A percentile compares a stretch with the other conserved stretches of the same genome.
Conservation (phyloP, 2,113 vertebrate genomes). For the Paradoxurus hermaphroditus region DNA sequence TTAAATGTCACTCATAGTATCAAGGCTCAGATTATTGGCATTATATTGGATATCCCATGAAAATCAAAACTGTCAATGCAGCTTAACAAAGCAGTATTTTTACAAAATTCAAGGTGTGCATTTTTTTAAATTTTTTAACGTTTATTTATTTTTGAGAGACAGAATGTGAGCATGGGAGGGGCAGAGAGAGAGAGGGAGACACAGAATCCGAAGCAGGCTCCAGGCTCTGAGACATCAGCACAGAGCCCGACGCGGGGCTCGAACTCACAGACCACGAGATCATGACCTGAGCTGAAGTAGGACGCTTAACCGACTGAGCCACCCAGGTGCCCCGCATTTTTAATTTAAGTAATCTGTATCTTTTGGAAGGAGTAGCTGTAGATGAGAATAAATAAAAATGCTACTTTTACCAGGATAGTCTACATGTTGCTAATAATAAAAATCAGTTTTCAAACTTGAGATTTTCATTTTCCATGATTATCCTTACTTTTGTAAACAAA, state of each 20-base stretch:
- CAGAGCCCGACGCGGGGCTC: no score
- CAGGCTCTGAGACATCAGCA: no score
- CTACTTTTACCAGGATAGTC: background rate
- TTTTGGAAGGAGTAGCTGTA: background rate
- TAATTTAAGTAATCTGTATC: background rate
- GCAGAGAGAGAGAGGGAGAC: no score
- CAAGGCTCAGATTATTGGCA: background rate
- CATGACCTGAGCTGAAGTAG: no score
- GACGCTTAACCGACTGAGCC: no score
- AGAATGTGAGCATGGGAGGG: no score
- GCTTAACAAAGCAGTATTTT: background rate
- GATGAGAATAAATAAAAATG: background rate
- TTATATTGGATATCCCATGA: background rate
- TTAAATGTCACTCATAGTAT: background rate
- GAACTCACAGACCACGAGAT: no score
- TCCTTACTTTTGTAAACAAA: background rate
- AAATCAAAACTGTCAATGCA: background rate
- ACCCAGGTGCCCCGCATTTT: no score
- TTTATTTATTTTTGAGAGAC: no score
- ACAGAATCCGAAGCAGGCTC: no score
- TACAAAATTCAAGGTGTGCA: background rate
- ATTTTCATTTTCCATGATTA: constrained; percentile 5
- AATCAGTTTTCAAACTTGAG: background rate
- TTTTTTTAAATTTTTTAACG: no score
- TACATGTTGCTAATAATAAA: background rate